Conservation (phyloP, 1,140 invertebrate genomes). For the Protaetia brevitarsis region DNA sequence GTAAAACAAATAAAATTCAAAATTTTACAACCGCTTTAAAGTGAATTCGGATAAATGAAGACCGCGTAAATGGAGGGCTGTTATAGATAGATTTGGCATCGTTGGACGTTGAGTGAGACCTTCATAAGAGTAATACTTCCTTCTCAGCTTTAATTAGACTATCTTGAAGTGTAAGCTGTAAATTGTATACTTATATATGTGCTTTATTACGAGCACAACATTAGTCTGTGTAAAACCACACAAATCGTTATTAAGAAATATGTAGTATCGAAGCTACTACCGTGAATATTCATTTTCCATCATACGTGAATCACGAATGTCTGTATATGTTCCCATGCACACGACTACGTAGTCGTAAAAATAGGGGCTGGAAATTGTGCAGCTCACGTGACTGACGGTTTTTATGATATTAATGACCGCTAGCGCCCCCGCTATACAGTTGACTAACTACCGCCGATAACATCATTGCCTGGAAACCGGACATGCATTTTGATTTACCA, state of each 20-base stretch:
- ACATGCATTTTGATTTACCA: slow-evolving; percentile 8
- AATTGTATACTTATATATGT: too few relatives aligned
- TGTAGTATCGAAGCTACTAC: background rate
- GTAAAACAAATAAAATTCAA: too few relatives aligned
- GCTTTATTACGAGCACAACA: too few relatives aligned
- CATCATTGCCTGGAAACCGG: slow-evolving; percentile 3
- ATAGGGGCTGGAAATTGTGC: background rate
- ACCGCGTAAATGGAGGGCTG: too few relatives aligned
- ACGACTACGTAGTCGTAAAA: background rate
- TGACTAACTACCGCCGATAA: slow-evolving; percentile 6
- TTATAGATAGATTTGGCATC: too few relatives aligned
- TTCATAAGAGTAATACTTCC: too few relatives aligned
- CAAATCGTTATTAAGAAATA: slow-evolving; percentile 1
- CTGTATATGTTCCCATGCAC: background rate
- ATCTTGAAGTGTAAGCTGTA: too few relatives aligned
- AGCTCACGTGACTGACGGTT: slow-evolving; percentile 9
- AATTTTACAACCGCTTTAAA: too few relatives aligned
- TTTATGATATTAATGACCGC: slow-evolving; percentile 7
- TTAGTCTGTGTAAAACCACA: background rate
- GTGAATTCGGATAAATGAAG: too few relatives aligned
- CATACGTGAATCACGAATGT: background rate
- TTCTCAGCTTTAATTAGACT: too few relatives aligned
- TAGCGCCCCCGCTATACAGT: background rate
- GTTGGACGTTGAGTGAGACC: too few relatives aligned
- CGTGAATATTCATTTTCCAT: background rate